Percentiles rank a stretch among this genome's conserved stretches.
phyloP scores from a whole-genome alignment of 2,888 invertebrate species.

The Acanthosepion lycidas region DNA sequence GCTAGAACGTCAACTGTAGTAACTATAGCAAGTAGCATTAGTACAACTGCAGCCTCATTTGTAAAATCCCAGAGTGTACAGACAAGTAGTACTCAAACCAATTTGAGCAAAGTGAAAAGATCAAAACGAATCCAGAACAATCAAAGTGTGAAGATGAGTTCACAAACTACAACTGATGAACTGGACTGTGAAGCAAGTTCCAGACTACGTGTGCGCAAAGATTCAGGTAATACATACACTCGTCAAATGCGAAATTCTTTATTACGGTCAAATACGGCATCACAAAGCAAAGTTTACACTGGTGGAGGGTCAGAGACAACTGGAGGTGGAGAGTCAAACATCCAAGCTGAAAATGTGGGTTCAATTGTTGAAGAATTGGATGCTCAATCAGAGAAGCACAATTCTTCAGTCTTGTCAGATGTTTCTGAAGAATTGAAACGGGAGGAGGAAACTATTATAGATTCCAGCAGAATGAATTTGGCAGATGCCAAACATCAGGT shows the following conservation, averaged over 20 bases:
- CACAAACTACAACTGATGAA: constrained; percentile 8
- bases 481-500: not conserved
- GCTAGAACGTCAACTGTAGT: not conserved
- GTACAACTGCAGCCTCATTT: not conserved
- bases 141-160: not conserved
- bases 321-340: not conserved
- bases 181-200: constrained; percentile 47
- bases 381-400: not conserved
- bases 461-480: not conserved
- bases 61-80: constrained; percentile 37
- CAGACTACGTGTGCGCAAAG: constrained; percentile 49
- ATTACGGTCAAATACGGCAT: constrained; percentile 15
- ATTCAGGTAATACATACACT: constrained; percentile 50
- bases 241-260: constrained; percentile 48
- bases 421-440: not conserved
- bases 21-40: not conserved
- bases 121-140: constrained; percentile 46
- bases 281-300: constrained; percentile 35
- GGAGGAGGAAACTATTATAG: not conserved
- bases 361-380: not conserved
- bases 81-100: constrained; percentile 40
- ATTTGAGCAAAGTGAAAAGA: constrained; percentile 42
- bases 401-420: not conserved
- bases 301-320: constrained; percentile 13
- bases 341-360: not conserved